phyloP scores from a whole-genome alignment of 2,797 vertebrate species.

The Acanthurus lineatus region DNA sequence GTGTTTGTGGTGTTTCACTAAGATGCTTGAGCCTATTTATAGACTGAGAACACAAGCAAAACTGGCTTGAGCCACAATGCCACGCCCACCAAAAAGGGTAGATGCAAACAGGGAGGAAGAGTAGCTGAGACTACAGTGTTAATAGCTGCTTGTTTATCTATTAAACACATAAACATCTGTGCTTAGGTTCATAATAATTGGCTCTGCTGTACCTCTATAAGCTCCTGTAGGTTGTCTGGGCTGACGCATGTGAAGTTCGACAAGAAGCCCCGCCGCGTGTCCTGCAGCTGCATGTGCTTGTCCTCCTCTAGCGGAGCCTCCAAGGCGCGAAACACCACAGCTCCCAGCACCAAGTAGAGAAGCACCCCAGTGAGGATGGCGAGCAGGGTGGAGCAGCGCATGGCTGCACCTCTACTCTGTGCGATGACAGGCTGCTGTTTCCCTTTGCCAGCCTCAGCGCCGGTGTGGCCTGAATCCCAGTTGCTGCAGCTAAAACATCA shows the following conservation, averaged over 20 bases:
- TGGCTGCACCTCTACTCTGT: slow-evolving; percentile 75
- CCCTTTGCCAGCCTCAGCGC: slow-evolving; percentile 46
- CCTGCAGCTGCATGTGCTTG: slow-evolving; percentile 77
- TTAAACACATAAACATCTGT: not conserved
- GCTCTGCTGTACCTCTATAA: slow-evolving; percentile 85
- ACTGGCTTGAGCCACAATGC: no score
- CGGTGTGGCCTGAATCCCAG: slow-evolving; percentile 66
- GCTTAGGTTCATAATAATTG: not conserved
- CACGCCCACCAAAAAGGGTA: not conserved
- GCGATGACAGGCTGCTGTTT: slow-evolving; percentile 58
- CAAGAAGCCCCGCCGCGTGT: slow-evolving; percentile 81
- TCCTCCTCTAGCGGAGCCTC: slow-evolving; percentile 86
- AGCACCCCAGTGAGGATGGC: slow-evolving; percentile 87
- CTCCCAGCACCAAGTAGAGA: slow-evolving; percentile 91
- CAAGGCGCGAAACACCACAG: slow-evolving; percentile 89
- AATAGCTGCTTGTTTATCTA: not conserved
- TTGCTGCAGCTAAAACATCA: slow-evolving; percentile 75
- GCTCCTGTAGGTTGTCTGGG: slow-evolving; percentile 76
- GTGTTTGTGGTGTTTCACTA: no score
- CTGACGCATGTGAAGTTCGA: slow-evolving; percentile 85
- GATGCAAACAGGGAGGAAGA: not conserved
- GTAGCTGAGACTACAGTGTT: not conserved
- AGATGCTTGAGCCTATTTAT: no score
- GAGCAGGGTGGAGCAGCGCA: slow-evolving; percentile 90
- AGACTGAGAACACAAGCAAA: no score